Evolutionary conservation across 2,797 vertebrate species (phyloP).

Genomic region (Enteromius trimaculatus): DNA sequence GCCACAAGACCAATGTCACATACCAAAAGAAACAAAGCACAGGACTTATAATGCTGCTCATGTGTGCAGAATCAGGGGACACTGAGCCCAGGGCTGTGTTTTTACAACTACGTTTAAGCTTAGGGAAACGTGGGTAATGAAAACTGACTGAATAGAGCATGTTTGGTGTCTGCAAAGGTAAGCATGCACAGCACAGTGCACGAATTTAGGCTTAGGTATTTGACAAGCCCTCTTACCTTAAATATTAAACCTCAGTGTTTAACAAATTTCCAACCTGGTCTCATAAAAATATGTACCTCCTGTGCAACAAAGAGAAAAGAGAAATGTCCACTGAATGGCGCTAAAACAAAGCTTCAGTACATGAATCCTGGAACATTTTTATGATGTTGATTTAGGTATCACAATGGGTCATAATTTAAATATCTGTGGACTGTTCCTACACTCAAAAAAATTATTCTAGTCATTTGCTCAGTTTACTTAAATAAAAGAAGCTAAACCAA

Average conservation of each 20-base stretch:
- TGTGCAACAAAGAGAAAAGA: no score
- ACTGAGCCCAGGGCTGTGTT: neutral
- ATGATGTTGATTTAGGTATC: no score
- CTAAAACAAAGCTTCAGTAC: no score
- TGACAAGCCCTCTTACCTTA: neutral
- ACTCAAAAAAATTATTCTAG: no score
- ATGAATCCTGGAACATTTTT: no score
- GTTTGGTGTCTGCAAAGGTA: neutral
- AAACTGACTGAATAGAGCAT: neutral
- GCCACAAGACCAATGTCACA: neutral
- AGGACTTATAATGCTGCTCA: neutral
- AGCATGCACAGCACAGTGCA: neutral
- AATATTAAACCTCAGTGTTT: neutral
- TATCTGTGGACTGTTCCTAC: no score
- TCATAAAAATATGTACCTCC: no score
- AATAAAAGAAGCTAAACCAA: no score
- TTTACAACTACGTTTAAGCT: neutral
- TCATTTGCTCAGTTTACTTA: no score
- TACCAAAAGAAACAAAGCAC: neutral
- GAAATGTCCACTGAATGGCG: no score
- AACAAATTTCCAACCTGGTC: neutral
- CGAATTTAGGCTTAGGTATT: neutral
- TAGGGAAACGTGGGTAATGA: neutral
- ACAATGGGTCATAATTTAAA: no score
- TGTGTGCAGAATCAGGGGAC: neutral